These are phyloP conservation scores for Anomalospiza imberbis DNA, from an alignment of 2,797 vertebrate genomes.

Conservation along the genomic window DNA sequence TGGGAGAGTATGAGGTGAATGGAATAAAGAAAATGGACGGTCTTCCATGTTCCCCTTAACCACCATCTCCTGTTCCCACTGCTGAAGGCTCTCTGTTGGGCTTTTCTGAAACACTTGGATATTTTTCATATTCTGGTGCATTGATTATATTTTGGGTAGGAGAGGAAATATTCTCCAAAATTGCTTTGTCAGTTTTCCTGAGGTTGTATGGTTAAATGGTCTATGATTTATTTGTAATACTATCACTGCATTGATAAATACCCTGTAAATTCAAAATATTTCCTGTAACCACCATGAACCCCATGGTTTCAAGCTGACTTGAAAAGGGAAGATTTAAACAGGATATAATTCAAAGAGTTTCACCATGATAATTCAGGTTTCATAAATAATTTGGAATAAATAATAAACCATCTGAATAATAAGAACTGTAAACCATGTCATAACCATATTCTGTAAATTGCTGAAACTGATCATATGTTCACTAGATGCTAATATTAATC, in stretches of 20 bases:
- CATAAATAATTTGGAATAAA: not conserved
- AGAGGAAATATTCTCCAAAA: not conserved
- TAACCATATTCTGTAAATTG: not conserved
- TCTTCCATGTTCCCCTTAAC: not conserved
- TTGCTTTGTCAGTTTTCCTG: not conserved
- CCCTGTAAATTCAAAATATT: not conserved
- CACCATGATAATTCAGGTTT: not conserved
- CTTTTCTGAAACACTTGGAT: not conserved
- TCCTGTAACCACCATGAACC: not conserved
- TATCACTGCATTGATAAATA: not conserved
- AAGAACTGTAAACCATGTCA: not conserved
- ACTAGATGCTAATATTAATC: not conserved
- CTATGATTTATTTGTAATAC: not conserved
- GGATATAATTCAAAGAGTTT: not conserved
- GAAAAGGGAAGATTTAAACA: not conserved
- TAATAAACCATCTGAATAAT: not conserved
- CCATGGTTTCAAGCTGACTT: not conserved
- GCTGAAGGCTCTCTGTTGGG: not conserved
- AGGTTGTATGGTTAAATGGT: not conserved
- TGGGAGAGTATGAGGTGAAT: not conserved
- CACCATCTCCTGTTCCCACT: not conserved
- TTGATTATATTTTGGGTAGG: not conserved
- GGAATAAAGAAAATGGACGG: not conserved
- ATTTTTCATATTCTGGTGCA: not conserved
- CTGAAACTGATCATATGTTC: not conserved